Evolutionary conservation across 2,888 invertebrate genomes (phyloP).

Genomic region (Pyrrhosoma nymphula): DNA sequence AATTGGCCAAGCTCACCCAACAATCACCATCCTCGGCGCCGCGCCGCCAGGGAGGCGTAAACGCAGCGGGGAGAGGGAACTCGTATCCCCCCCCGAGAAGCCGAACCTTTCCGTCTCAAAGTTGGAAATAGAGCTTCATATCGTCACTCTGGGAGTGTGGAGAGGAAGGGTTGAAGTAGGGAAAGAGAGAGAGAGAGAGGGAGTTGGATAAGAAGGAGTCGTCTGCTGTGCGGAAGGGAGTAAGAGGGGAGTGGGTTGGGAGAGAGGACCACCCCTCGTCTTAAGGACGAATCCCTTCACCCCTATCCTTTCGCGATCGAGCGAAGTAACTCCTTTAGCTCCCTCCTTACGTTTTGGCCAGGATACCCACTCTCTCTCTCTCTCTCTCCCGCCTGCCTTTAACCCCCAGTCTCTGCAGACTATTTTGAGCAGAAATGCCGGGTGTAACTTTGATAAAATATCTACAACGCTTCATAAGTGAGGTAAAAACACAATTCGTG

Average conservation of each 20-base stretch:
- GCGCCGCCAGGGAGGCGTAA: background rate
- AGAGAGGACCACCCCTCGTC: background rate
- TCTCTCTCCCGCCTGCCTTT: no score
- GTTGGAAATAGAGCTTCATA: constrained; percentile 29
- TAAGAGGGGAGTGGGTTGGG: background rate
- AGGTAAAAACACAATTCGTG: no score
- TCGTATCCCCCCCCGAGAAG: background rate
- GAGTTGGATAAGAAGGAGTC: background rate
- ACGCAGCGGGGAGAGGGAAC: background rate
- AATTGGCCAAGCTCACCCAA: background rate
- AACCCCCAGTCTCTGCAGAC: no score
- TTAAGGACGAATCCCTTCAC: background rate
- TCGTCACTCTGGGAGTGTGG: background rate
- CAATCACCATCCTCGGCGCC: background rate
- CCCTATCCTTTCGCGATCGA: background rate
- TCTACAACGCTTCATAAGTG: no score
- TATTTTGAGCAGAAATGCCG: no score
- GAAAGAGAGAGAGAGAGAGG: background rate
- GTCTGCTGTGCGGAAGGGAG: background rate
- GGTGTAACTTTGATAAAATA: no score
- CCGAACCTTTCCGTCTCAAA: background rate
- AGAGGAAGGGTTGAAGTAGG: background rate
- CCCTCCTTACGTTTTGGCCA: background rate
- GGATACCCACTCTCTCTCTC: no score
- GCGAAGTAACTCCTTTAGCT: no score